Evolutionary conservation across 2,888 invertebrate species (phyloP), one percentile per base, ranked within the genome.

Genomic region (Electrophaes corylata): DNA sequence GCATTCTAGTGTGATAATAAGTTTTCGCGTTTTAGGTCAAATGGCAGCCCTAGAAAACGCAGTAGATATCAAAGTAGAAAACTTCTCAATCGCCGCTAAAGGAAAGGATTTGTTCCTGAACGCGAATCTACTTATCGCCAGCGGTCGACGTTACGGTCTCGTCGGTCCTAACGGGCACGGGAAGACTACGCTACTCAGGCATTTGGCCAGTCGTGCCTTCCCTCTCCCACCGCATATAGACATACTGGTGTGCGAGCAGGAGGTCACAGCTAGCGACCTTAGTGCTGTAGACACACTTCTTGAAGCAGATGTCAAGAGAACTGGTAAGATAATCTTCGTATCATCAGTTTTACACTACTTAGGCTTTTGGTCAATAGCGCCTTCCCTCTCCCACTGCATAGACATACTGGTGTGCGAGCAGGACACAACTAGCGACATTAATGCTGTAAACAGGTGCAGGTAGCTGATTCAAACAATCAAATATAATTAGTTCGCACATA

Each of bases 121-220:
- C 84, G 99, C 99, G 0, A 97, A 95, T 82, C 90, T 99, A 29
- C 91, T 97, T 49, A 98, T 99, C 70, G 98, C 99, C 0, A 94
- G 96, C 75, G 98, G 98, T 0, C 94, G 99, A 43, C 94, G 98
- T 71, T 99, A 99, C 85, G 99, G 99, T 74, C 92, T 99, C 4
- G 99, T 99, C 1, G 99, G 99, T 19, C 99, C 99, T 0, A 99
- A 99, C 84, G 99, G 98, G 0, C 98, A 99, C 91, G 99, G 99
- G 11, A 99, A 99, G 92, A 99, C 99, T 0, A 99, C 99, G 0
- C 85, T 99, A 20, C 88, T 99, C 53, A 94, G 98, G 57, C 99
- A 99, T 81, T 95, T 99, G 67, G 97, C 98, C 0, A 95, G 96
- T 53, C 93, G 98, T 67, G 97, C 96, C 5, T 96, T 99, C 76